Conservation (phyloP, 2,888 invertebrate species). For the Eudemis profundana region DNA sequence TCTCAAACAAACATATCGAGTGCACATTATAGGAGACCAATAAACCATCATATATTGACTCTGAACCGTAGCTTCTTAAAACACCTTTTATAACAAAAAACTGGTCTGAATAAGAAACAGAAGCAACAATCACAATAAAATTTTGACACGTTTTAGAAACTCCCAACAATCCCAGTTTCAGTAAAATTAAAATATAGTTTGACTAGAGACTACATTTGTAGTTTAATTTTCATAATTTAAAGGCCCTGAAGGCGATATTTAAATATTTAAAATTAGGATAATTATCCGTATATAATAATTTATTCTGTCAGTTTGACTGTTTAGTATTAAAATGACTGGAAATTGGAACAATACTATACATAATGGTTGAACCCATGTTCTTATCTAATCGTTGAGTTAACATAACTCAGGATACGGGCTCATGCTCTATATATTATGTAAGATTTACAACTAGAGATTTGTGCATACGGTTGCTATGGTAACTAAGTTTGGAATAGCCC, state of each 20-base stretch:
- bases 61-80: neutral
- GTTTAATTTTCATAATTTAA: conserved; percentile 36
- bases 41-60: too few relatives aligned
- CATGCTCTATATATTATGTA: conserved; percentile 14
- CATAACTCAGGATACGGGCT: conserved; percentile 36
- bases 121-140: conserved; percentile 29
- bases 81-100: neutral
- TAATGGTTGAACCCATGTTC: conserved; percentile 24
- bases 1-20: too few relatives aligned
- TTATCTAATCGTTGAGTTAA: conserved; percentile 40
- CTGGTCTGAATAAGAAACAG: conserved; percentile 17
- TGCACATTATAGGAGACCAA: too few relatives aligned
- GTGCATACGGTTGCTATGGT: conserved; percentile 7
- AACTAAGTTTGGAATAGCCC: neutral
- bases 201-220: conserved; percentile 30
- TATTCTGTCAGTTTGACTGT: conserved; percentile 40
- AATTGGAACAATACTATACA: conserved; percentile 26
- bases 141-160: conserved; percentile 37
- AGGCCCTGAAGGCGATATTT: conserved; percentile 37
- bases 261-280: conserved; percentile 38
- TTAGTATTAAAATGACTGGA: conserved; percentile 34
- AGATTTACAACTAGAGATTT: conserved; percentile 22
- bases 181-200: conserved; percentile 32
- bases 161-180: conserved; percentile 25
- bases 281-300: conserved; percentile 29